A percentile compares a stretch with the other conserved stretches of the same genome.
Conservation (phyloP, 2,888 invertebrate genomes). For the Chrysina gloriosa region DNA sequence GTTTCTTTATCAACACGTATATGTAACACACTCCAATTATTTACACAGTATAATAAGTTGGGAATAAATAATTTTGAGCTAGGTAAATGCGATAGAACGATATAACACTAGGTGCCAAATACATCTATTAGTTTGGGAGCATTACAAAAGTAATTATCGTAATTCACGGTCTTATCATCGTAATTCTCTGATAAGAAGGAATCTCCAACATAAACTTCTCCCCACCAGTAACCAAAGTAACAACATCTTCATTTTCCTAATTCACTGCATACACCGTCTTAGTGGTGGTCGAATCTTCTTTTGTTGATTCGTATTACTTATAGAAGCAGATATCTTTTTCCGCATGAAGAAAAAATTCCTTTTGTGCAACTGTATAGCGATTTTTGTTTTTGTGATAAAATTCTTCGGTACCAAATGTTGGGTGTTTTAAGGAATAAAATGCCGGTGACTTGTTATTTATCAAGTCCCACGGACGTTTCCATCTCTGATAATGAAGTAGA, state of each 20-base stretch:
- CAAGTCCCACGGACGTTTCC: constrained; percentile 49
- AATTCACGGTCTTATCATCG: constrained; percentile 32
- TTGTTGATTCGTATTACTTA: constrained; percentile 16
- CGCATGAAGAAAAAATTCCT: not conserved
- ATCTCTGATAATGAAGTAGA: constrained; percentile 67
- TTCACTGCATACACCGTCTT: constrained; percentile 25
- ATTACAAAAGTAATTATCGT: constrained; percentile 30
- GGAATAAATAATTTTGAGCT: not conserved
- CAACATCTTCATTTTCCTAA: constrained; percentile 44
- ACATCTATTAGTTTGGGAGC: constrained; percentile 14
- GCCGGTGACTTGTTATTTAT: constrained; percentile 46
- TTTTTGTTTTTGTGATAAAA: not conserved
- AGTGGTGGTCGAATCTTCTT: constrained; percentile 26
- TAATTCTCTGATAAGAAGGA: constrained; percentile 46
- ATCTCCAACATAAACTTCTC: constrained; percentile 53
- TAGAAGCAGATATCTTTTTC: not conserved
- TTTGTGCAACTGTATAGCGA: not conserved
- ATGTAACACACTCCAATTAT: too few species aligned
- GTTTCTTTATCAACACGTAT: too few species aligned
- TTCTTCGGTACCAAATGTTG: constrained; percentile 26
- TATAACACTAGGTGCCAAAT: not conserved
- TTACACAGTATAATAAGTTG: too few species aligned
- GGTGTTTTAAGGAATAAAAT: constrained; percentile 40
- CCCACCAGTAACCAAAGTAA: constrained; percentile 48
- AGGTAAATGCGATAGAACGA: not conserved